These are phyloP conservation scores for Montipora foliosa DNA, from an alignment of 64 coral and sea anemone genomes.

Conservation along the genomic window DNA sequence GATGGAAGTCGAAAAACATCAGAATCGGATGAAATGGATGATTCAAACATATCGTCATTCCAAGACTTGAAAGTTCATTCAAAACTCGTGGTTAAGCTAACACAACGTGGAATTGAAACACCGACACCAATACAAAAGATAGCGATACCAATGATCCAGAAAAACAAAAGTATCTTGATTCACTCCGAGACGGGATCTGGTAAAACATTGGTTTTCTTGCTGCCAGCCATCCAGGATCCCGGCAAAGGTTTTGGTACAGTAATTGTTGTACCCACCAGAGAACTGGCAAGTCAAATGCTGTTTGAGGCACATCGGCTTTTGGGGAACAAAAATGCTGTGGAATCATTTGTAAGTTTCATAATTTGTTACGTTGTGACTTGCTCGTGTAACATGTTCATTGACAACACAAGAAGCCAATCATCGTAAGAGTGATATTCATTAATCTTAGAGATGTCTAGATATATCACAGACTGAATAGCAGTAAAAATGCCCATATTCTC, in stretches of 20 bases:
- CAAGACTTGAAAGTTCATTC: conserved; percentile 82
- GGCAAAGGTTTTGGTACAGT: conserved; percentile 84
- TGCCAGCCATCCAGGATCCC: conserved; percentile 88
- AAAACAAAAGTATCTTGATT: conserved; percentile 72
- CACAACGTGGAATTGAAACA: conserved; percentile 40
- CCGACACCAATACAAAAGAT: conserved; percentile 75
- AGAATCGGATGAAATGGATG: not conserved
- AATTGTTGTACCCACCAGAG: conserved; percentile 87
- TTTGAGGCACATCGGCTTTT: conserved; percentile 84
- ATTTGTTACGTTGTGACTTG: not conserved
- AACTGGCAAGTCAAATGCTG: conserved; percentile 89
- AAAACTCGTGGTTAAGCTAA: conserved; percentile 80
- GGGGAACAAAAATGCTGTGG: conserved; percentile 76
- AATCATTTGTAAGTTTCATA: conserved; percentile 83
- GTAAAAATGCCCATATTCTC: too few relatives aligned
- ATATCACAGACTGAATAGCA: too few relatives aligned
- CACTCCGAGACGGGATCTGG: conserved; percentile 94
- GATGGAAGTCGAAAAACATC: not conserved
- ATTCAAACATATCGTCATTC: conserved; percentile 44
- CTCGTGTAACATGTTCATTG: too few relatives aligned
- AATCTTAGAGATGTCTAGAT: too few relatives aligned
- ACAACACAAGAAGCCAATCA: too few relatives aligned
- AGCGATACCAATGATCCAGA: conserved; percentile 70
- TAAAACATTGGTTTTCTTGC: conserved; percentile 86
- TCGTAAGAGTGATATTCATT: too few relatives aligned